These are phyloP conservation scores for Leucoraja ocellata DNA, from an alignment of 2,797 vertebrate genomes.

Conservation along the genomic window DNA sequence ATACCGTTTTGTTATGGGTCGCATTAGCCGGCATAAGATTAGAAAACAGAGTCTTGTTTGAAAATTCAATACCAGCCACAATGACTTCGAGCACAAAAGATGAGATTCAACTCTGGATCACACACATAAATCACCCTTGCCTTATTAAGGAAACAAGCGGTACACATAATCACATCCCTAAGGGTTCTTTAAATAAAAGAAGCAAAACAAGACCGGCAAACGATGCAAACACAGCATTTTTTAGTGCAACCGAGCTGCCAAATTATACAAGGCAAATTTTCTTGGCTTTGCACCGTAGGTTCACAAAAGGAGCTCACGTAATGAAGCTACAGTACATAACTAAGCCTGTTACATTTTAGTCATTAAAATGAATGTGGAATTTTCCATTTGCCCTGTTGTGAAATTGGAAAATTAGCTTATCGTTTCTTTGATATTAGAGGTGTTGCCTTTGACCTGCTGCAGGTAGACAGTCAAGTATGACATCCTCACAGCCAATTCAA, in stretches of 20 bases:
- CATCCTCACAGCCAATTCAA: not conserved
- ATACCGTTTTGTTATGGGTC: not conserved
- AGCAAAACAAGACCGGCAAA: not conserved
- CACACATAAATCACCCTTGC: not conserved
- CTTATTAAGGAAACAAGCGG: not conserved
- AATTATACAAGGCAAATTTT: conserved; percentile 14
- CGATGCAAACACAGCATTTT: not conserved
- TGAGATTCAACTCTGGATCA: not conserved
- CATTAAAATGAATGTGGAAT: not conserved
- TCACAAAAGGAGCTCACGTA: not conserved
- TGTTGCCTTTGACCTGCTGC: not conserved
- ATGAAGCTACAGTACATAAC: not conserved
- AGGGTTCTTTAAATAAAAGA: not conserved
- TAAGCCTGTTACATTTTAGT: not conserved
- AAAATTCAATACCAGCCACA: not conserved
- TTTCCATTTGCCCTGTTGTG: not conserved
- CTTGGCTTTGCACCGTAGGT: not conserved
- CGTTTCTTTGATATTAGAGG: not conserved
- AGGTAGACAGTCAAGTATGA: not conserved
- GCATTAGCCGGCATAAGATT: not conserved
- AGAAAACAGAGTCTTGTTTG: not conserved
- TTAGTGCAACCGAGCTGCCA: not conserved
- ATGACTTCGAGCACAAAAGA: not conserved
- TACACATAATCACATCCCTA: not conserved
- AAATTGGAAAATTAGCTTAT: not conserved